These are phyloP conservation scores for Melanotaenia boesemani DNA, from an alignment of 2,797 vertebrate species.

Conservation along the genomic window DNA sequence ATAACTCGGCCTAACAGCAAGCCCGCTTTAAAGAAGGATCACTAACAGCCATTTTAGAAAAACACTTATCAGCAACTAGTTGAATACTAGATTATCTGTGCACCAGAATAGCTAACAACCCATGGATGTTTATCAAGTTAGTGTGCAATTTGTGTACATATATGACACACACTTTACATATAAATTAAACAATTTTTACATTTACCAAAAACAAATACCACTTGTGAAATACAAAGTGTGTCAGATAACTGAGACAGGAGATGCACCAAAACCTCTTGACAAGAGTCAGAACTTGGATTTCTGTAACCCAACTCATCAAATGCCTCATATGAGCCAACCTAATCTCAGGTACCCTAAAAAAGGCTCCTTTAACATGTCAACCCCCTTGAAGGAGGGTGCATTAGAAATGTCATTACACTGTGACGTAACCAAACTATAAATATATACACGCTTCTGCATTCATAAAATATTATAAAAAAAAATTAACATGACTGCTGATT, in stretches of 20 bases:
- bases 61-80: too few species aligned
- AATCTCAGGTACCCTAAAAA: conserved; percentile 32
- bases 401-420: conserved; percentile 1
- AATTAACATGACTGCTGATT: conserved; percentile 10
- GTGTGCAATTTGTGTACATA: neutral
- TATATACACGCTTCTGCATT: neutral
- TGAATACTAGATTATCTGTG: neutral
- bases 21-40: too few species aligned
- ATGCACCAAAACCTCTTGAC: conserved; percentile 7
- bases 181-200: neutral
- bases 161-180: neutral
- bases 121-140: neutral
- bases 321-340: conserved; percentile 27
- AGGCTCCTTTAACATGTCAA: conserved; percentile 3
- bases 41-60: too few species aligned
- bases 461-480: conserved; percentile 10
- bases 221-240: conserved; percentile 20
- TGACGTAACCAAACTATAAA: conserved; percentile 5
- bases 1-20: neutral
- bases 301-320: conserved; percentile 58
- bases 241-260: conserved; percentile 8
- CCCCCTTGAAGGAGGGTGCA: neutral
- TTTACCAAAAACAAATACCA: neutral
- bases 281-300: conserved; percentile 26
- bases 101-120: neutral